Base-by-base conservation (phyloP, 2,113 vertebrate species). In the Microcebus jonahi region DNA sequence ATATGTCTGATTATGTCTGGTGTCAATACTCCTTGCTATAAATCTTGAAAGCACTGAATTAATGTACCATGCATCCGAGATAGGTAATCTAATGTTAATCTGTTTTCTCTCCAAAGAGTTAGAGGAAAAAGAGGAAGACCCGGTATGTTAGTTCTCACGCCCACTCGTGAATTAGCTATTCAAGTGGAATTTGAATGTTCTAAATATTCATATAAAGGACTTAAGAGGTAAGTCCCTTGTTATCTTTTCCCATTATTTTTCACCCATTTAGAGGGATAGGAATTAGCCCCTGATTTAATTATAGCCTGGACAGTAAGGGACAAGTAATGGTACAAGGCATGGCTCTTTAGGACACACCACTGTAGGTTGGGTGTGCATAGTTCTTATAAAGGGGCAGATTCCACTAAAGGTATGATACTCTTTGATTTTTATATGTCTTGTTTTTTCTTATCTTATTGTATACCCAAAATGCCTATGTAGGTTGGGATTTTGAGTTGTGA, bases 111-210 rank as follows among this genome's bases (percentile, higher is more conserved):
- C 55, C 34, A 83, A 90, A 99, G 99, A 90, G 96, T 98, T 29
- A 98, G 96, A 98, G 96, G 98, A 63, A 84, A 99, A 95, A 98
- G 96, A n/a, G 98, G 95, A 0, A 99, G 99, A 2, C 99, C 99
- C 0, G 99, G 99, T 70, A 99, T 99, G 99, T 97, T 99, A 98
- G 99, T 99, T 86, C 99, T 99, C 92, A 99, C 99, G 63, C 99
- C 99, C 1, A 99, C 99, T 96, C 98, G 99, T 98, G 99, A 99
- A 96, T 98, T 99, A 88, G 99, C 99, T 13, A 99, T 99, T 96
- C 99, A 99, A 39, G 99, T 99, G 29, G 99, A 99, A 98, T 97
- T 98, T 0, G 99, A 99, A 76, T 99, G 99, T 97, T 99, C 86
- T 34, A 99, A 99, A 89, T 99, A 99, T 82, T 97, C 98, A 36